Percentiles rank a stretch among this genome's conserved stretches.
Evolutionary conservation across 2,888 invertebrate species (phyloP).

Genomic region (Scaptomyza caliginosa): DNA sequence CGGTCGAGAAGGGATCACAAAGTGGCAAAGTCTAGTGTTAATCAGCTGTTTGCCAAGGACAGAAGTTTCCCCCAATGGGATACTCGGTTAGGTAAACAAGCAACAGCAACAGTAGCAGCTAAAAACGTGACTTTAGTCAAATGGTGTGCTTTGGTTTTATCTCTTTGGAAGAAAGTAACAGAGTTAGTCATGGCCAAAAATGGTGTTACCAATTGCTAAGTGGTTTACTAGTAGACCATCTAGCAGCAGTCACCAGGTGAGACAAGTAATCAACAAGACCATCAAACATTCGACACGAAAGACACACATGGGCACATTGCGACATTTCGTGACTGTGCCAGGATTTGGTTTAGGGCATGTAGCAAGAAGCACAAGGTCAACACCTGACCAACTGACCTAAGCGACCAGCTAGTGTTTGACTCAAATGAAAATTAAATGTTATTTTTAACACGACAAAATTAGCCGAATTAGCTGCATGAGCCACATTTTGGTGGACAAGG

Average conservation of each 20-base stretch:
- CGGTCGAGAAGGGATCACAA: background rate
- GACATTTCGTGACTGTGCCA: constrained; percentile 27
- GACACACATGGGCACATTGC: background rate
- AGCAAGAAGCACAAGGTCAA: constrained; percentile 44
- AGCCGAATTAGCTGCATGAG: background rate
- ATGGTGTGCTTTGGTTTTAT: background rate
- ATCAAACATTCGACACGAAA: constrained; percentile 24
- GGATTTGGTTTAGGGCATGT: constrained; percentile 18
- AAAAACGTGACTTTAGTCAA: constrained; percentile 39
- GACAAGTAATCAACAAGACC: constrained; percentile 45
- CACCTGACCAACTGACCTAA: constrained; percentile 47
- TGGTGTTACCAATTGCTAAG: constrained; percentile 39
- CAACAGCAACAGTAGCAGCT: constrained; percentile 5
- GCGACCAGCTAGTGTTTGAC: constrained; percentile 7
- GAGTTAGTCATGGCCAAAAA: constrained; percentile 13
- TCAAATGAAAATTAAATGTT: background rate
- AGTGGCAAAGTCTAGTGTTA: constrained; percentile 8
- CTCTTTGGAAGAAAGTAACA: constrained; percentile 9
- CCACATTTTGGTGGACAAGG: background rate
- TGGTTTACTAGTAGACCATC: constrained; percentile 14
- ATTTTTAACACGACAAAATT: background rate
- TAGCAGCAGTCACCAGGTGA: constrained; percentile 35
- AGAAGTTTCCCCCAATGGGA: constrained; percentile 19
- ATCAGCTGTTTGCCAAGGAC: constrained; percentile 29
- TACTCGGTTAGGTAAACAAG: constrained; percentile 27